phyloP scores from a whole-genome alignment of 2,888 invertebrate genomes.

The Drosophila siamana region DNA sequence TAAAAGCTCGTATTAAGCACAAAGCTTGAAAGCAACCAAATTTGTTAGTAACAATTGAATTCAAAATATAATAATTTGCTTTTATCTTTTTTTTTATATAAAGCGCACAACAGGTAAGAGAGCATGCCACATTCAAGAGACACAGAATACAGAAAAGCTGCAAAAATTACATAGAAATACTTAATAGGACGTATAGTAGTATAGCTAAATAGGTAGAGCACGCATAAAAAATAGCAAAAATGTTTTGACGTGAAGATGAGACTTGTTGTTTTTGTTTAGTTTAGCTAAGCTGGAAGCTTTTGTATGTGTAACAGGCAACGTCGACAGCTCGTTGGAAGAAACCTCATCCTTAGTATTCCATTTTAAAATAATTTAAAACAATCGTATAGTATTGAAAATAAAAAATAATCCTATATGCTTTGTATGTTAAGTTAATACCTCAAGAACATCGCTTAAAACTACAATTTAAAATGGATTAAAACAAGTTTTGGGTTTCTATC shows the following conservation, averaged over 20 bases:
- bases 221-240: conserved; percentile 26
- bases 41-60: conserved; percentile 67
- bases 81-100: conserved; percentile 37
- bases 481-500: neutral
- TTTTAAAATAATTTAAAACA: neutral
- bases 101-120: conserved; percentile 62
- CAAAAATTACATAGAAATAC: conserved; percentile 28
- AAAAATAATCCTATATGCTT: neutral
- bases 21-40: conserved; percentile 72
- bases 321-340: conserved; percentile 30
- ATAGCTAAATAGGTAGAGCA: conserved; percentile 16
- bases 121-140: conserved; percentile 66
- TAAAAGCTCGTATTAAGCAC: conserved; percentile 66
- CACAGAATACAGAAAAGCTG: conserved; percentile 55
- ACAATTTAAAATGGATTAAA: neutral
- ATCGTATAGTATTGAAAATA: neutral
- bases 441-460: neutral
- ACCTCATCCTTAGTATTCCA: neutral
- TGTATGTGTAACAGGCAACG: conserved; percentile 49
- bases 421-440: neutral
- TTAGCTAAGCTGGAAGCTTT: conserved; percentile 19
- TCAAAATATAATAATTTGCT: conserved; percentile 43
- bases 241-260: conserved; percentile 18
- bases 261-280: conserved; percentile 29
- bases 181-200: conserved; percentile 3